Percentiles rank a stretch among this genome's conserved stretches.
Evolutionary conservation across 2,888 invertebrate species (phyloP).

Genomic region (Buathra laborator): DNA sequence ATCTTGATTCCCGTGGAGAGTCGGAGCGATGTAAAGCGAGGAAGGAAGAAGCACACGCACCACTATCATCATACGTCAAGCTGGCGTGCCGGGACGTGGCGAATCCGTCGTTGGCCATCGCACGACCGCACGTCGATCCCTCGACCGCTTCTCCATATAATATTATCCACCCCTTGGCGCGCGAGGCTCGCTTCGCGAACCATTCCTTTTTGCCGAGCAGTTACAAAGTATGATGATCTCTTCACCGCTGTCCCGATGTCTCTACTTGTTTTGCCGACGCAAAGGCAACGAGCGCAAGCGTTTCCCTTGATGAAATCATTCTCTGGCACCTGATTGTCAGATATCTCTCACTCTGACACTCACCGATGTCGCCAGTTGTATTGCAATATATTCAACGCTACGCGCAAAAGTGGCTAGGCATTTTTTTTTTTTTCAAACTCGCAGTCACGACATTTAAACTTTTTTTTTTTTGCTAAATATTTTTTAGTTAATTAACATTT

Average conservation of each 20-base stretch:
- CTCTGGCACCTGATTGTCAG: constrained; percentile 79
- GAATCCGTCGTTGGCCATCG: constrained; percentile 75
- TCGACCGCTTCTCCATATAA: constrained; percentile 47
- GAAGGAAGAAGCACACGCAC: constrained; percentile 65
- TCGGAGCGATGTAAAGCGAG: constrained; percentile 58
- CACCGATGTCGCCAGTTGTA: background rate
- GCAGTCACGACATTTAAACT: background rate
- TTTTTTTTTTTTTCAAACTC: background rate
- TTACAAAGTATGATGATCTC: constrained; percentile 83
- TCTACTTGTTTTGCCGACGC: constrained; percentile 61
- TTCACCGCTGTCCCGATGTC: constrained; percentile 28
- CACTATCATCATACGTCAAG: constrained; percentile 84
- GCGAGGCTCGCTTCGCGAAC: constrained; percentile 47
- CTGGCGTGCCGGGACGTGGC: constrained; percentile 77
- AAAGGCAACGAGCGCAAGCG: constrained; percentile 63
- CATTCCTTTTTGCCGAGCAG: constrained; percentile 79
- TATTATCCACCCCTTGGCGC: constrained; percentile 66
- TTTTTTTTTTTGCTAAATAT: no score
- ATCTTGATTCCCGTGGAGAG: constrained; percentile 81
- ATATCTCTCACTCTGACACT: constrained; percentile 56
- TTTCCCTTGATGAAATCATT: constrained; percentile 82
- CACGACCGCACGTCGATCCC: constrained; percentile 66
- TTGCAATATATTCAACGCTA: background rate
- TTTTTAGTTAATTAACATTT: no score
- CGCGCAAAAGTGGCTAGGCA: background rate